Percentiles rank a stretch among this genome's conserved stretches.
Evolutionary conservation across 2,888 invertebrate species (phyloP).

Genomic region (Steinernema hermaphroditum): DNA sequence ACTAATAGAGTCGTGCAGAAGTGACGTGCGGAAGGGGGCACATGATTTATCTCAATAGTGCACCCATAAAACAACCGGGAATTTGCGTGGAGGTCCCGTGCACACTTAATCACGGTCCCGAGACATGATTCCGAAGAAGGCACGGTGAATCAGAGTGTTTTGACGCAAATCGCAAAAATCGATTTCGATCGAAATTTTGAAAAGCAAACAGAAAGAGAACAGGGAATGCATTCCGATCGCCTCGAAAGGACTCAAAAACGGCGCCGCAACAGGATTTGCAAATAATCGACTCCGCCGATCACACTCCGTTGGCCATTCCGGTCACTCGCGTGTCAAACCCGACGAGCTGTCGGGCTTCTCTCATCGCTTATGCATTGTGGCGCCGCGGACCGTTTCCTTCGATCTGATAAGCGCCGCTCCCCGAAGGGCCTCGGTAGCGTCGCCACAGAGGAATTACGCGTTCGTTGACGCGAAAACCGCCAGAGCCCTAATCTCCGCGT

Average conservation of each 20-base stretch:
- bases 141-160: too few species aligned
- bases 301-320: constrained; percentile 21
- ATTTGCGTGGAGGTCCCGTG: too few species aligned
- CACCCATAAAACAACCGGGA: too few species aligned
- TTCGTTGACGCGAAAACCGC: constrained; percentile 1
- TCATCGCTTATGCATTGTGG: constrained; percentile 30
- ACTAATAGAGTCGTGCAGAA: too few species aligned
- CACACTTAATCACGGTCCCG: too few species aligned
- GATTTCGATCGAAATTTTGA: too few species aligned
- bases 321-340: background rate
- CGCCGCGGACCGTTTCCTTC: constrained; percentile 11
- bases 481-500: constrained; percentile 18
- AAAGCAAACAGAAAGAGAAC: too few species aligned
- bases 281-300: constrained; percentile 6
- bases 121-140: too few species aligned
- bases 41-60: too few species aligned
- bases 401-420: constrained; percentile 14
- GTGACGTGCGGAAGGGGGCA: too few species aligned
- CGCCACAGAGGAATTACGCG: background rate
- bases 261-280: constrained; percentile 13
- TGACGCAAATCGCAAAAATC: too few species aligned
- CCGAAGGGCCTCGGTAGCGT: constrained; percentile 2
- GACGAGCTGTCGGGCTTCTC: background rate
- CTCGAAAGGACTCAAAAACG: background rate
- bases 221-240: background rate